phyloP scores from a whole-genome alignment of 2,888 invertebrate species.

The Sipha maydis region DNA sequence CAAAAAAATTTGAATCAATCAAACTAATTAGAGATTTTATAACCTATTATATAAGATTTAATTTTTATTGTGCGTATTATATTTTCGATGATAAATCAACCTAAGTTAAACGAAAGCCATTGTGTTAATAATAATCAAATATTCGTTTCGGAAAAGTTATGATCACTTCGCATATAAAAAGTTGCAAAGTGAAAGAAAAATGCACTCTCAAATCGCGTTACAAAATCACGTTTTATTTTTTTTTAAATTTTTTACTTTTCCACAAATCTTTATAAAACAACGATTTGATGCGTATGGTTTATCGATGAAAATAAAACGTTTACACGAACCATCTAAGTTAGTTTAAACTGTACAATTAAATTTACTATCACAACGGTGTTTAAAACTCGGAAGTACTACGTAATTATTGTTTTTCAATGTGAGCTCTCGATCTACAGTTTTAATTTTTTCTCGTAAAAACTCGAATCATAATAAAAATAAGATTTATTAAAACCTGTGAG shows the following conservation, averaged over 20 bases:
- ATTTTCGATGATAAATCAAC: no score
- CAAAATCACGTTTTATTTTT: neutral
- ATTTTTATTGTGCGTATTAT: no score
- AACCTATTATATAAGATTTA: no score
- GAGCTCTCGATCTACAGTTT: neutral
- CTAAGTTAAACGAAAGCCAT: no score
- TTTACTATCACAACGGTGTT: constrained; percentile 4
- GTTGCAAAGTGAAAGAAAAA: constrained; percentile 17
- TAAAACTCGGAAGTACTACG: neutral
- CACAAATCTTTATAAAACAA: neutral
- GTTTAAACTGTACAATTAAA: constrained; percentile 32
- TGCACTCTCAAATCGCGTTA: neutral
- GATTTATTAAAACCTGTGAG: neutral
- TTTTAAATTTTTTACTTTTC: neutral
- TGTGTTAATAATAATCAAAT: no score
- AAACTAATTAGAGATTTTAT: no score
- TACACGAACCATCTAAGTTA: neutral
- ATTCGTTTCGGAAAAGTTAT: no score
- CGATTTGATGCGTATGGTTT: neutral
- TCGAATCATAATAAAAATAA: neutral
- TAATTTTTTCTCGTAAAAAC: neutral
- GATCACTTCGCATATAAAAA: no score
- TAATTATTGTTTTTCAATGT: neutral
- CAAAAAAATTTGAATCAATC: no score
- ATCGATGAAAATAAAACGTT: neutral